Evolutionary conservation across 2,113 vertebrate species (phyloP).

Genomic region (Hemicordylus capensis): DNA sequence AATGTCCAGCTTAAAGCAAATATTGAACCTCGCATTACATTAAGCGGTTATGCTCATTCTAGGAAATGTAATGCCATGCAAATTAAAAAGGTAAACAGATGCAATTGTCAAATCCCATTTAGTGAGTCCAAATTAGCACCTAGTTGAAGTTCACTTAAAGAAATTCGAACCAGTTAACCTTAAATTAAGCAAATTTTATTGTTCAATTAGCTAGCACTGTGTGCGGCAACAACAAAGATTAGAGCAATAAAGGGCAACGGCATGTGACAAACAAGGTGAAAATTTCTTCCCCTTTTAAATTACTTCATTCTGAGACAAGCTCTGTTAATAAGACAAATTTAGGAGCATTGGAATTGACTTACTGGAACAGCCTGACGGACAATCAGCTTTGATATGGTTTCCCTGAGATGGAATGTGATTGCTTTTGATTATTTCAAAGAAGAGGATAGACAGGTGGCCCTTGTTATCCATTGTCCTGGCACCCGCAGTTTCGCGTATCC

Average conservation of each 20-base stretch:
- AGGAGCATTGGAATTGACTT: not conserved
- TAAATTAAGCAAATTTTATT: conserved; percentile 29
- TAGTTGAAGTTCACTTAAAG: conserved; percentile 18
- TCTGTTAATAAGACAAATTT: not conserved
- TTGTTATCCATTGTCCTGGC: too few relatives aligned
- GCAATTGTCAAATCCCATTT: conserved; percentile 36
- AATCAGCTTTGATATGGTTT: not conserved
- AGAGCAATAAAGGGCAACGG: conserved; percentile 10
- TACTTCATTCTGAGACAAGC: not conserved
- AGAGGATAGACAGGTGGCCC: too few relatives aligned
- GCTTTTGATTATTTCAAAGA: not conserved
- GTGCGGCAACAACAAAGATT: not conserved
- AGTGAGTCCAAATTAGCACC: conserved; percentile 33
- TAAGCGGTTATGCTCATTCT: not conserved
- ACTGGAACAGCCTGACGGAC: not conserved
- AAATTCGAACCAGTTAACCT: conserved; percentile 43
- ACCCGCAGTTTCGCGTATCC: too few relatives aligned
- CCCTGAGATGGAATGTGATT: not conserved
- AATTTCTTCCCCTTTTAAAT: not conserved
- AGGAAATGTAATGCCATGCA: conserved; percentile 19
- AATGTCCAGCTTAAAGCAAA: too few relatives aligned
- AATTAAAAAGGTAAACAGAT: conserved; percentile 49
- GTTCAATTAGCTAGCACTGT: conserved; percentile 26
- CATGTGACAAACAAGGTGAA: not conserved
- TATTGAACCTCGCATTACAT: not conserved